Conservation (phyloP, 2,113 vertebrate species). For the Brachypteracias leptosomus region DNA sequence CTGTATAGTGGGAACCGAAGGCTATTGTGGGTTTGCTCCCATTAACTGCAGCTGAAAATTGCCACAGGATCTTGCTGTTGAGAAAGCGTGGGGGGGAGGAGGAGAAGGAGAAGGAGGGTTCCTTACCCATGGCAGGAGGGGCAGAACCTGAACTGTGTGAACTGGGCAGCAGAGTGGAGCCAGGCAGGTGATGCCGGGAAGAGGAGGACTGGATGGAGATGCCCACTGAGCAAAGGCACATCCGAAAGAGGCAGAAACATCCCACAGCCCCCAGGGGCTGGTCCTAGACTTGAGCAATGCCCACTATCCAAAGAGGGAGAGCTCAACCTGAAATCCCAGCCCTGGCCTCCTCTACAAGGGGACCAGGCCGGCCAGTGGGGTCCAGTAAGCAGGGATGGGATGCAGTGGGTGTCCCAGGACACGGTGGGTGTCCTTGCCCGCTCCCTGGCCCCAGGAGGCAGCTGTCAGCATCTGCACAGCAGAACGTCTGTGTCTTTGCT, state of each 20-base stretch:
- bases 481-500: not conserved
- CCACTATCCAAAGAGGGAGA: not conserved
- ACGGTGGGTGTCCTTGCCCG: not conserved
- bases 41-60: not conserved
- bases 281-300: rapidly evolving
- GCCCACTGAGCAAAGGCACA: not conserved
- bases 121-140: not conserved
- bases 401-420: not conserved
- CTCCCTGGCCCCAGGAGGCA: not conserved
- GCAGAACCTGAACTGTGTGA: not conserved
- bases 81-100: not conserved
- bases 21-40: not conserved
- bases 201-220: not conserved
- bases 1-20: rapidly evolving
- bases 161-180: not conserved
- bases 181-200: rapidly evolving
- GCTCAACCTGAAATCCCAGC: not conserved
- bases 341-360: not conserved
- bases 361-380: not conserved
- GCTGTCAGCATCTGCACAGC: not conserved
- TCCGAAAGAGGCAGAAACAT: not conserved
- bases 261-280: not conserved
- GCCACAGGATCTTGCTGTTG: not conserved
- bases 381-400: not conserved
- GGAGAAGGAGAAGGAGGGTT: not conserved